Conservation (phyloP, 2,113 vertebrate species). For the Taurulus bubalis region DNA sequence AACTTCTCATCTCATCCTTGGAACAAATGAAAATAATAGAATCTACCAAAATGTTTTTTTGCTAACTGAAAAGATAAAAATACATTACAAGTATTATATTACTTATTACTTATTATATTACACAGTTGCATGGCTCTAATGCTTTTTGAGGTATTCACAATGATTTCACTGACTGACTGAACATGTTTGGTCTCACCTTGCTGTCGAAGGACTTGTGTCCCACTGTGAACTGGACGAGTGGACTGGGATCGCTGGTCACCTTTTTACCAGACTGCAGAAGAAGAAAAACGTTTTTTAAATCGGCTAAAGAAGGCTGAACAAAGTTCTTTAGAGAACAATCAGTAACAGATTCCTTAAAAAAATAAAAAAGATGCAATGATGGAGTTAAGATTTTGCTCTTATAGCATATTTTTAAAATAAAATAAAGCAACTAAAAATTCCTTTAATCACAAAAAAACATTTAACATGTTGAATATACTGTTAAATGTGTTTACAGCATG, state of each 20-base stretch:
- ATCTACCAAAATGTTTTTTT: too few species aligned
- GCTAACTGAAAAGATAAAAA: too few species aligned
- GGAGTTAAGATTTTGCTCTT: neutral
- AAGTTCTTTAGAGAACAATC: neutral
- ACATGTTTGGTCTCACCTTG: conserved; percentile 88
- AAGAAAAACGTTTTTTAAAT: conserved; percentile 34
- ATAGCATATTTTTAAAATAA: neutral
- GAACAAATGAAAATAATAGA: too few species aligned
- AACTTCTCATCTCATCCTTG: too few species aligned
- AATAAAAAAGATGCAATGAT: neutral
- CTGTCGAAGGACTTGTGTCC: conserved; percentile 91
- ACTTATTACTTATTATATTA: too few species aligned
- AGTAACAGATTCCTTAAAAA: neutral
- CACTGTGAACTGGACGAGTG: conserved; percentile 92
- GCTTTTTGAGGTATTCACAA: too few species aligned
- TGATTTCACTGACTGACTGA: too few species aligned
- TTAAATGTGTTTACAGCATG: neutral
- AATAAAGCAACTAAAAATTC: neutral
- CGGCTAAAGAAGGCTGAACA: neutral
- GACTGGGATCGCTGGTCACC: conserved; percentile 93
- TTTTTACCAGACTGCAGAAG: conserved; percentile 93
- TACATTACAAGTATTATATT: too few species aligned
- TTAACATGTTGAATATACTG: neutral
- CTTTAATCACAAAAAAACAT: neutral
- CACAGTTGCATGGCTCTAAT: too few species aligned